Percentiles rank a stretch among this genome's conserved stretches.
These are phyloP conservation scores for Brenthis hecate DNA, from an alignment of 2,888 invertebrate genomes.

Conservation along the genomic window DNA sequence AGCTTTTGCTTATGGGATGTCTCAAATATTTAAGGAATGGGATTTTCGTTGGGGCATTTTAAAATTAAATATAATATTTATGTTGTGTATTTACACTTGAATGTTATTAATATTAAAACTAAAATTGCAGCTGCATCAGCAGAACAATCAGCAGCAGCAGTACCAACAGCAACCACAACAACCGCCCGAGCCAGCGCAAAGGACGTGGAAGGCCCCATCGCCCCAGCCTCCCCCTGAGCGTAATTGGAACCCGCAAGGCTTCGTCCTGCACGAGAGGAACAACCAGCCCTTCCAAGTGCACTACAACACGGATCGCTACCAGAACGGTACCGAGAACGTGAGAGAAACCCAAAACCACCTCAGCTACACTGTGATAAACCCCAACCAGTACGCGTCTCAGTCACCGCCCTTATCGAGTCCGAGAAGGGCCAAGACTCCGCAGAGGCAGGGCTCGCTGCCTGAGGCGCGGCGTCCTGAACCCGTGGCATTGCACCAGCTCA, in stretches of 20 bases:
- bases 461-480: conserved; percentile 46
- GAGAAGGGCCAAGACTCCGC: conserved; percentile 82
- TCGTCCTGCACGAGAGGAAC: conserved; percentile 85
- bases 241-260: conserved; percentile 80
- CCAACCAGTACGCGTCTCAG: conserved; percentile 80
- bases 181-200: conserved; percentile 60
- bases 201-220: conserved; percentile 71
- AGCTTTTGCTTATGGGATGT: conserved; percentile 7
- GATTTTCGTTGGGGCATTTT: too few relatives aligned
- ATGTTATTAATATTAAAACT: neutral
- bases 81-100: too few relatives aligned
- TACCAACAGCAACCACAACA: conserved; percentile 51
- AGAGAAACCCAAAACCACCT: conserved; percentile 78
- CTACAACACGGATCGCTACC: conserved; percentile 79
- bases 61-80: too few relatives aligned
- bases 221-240: conserved; percentile 56
- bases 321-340: conserved; percentile 84
- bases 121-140: conserved; percentile 62
- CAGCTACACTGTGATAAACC: conserved; percentile 82
- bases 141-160: conserved; percentile 50
- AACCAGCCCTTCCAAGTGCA: conserved; percentile 66
- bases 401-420: conserved; percentile 84
- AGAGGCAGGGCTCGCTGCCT: conserved; percentile 80
- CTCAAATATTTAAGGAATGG: neutral
- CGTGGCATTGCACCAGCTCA: conserved; percentile 79